Base-by-base conservation (phyloP, 2,888 invertebrate genomes). In the Cerceris ruficornis region DNA sequence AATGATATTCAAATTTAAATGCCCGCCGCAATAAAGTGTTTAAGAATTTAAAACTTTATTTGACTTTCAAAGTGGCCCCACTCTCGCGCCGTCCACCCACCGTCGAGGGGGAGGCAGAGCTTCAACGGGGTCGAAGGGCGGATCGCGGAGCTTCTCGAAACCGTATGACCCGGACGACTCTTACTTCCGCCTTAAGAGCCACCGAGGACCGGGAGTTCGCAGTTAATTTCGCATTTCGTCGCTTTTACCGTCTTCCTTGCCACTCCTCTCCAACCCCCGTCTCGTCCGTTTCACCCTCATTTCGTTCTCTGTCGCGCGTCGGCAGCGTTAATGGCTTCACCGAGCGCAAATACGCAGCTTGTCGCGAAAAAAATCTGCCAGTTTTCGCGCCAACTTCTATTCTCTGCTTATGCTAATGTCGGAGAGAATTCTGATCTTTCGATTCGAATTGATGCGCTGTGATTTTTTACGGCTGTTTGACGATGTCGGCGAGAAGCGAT, bases 1-100 rank as follows among this genome's bases (percentile, higher is more conserved):
- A 90, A 89, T 90, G 88, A 90, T 90, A 90, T 89, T 90, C 88
- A 89, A 88, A 91, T 91, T 91, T 88, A 90, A 91, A 91, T 89
- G 89, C 85, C 83, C 78, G 76, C 80, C 81, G 88, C 89, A 89
- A 90, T 90, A 90, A 90, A 91, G 87, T 88, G 88, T 88, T 90
- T 88, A 89, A 88, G 87, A 90, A 89, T 89, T 89, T 86, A 82
- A 88, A 90, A 89, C 89, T 88, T 87, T 87, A 90, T 91, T 90
- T 90, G 90, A 91, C 89, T 90, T 90, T 88, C 88, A 90, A 85
- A 83, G 84, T 81, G 81, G 81, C 82, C 75, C 59, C 50, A 46
- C 67, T 39, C 54, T 11, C 55, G 13, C 28, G 41, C 14, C 5
- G 13, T 11, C 52, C 42, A 8, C 41, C 17, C 52, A n/a, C 41